Conservation (phyloP, 2,888 invertebrate species). For the Eupithecia exiguata region DNA sequence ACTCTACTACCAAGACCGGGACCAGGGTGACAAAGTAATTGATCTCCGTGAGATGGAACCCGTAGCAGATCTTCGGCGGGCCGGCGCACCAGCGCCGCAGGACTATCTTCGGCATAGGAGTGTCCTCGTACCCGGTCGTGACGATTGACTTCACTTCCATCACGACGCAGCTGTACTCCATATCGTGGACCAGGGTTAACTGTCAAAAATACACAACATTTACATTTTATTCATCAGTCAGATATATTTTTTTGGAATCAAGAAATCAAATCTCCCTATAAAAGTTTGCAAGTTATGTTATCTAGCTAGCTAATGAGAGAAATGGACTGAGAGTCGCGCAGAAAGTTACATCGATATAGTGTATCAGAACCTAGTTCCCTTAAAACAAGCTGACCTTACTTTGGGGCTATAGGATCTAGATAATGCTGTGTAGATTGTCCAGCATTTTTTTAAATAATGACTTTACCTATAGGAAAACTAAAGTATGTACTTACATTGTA, state of each 20-base stretch:
- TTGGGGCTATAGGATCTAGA: not conserved
- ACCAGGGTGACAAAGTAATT: not conserved
- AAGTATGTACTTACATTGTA: not conserved
- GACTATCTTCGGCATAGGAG: not conserved
- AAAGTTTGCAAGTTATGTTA: too few relatives aligned
- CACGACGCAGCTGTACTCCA: not conserved
- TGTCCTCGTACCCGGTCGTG: not conserved
- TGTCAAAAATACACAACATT: not conserved
- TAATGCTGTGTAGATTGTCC: not conserved
- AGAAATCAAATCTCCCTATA: too few relatives aligned
- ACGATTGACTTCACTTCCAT: not conserved
- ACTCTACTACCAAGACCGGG: not conserved
- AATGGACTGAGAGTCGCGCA: too few relatives aligned
- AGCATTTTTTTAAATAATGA: not conserved
- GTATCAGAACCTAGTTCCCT: not conserved
- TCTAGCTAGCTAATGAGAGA: too few relatives aligned
- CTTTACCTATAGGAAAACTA: not conserved
- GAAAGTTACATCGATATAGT: not conserved
- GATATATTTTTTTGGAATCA: too few relatives aligned
- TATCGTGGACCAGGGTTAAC: not conserved
- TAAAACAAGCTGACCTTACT: not conserved
- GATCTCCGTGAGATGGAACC: not conserved
- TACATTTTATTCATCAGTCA: too few relatives aligned
- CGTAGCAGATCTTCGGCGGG: not conserved
- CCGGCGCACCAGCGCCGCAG: conserved; percentile 1